Conservation (phyloP, 2,797 vertebrate genomes). For the Takifugu ocellatus region DNA sequence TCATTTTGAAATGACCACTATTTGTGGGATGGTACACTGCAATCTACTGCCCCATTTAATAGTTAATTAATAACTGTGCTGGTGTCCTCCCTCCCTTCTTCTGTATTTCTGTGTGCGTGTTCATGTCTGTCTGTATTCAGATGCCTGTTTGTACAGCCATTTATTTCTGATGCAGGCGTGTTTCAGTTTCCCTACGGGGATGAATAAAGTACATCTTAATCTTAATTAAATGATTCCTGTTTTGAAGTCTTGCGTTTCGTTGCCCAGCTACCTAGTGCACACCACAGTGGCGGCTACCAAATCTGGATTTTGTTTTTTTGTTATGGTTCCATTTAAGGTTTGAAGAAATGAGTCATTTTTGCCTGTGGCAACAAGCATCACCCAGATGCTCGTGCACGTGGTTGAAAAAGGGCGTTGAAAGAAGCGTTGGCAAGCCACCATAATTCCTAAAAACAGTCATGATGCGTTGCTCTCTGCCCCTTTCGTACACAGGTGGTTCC, state of each 20-base stretch:
- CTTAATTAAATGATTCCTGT: conserved; percentile 68
- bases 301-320: conserved; percentile 36
- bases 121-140: conserved; percentile 30
- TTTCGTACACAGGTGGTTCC: neutral
- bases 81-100: neutral
- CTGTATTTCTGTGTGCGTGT: conserved; percentile 33
- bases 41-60: too few species aligned
- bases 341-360: conserved; percentile 31
- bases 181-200: too few species aligned
- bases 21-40: too few species aligned
- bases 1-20: conserved; percentile 22
- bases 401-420: conserved; percentile 5
- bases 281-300: conserved; percentile 19
- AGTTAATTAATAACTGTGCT: conserved; percentile 21
- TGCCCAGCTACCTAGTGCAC: conserved; percentile 30
- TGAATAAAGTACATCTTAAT: neutral
- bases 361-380: conserved; percentile 39
- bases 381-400: too few species aligned
- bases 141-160: too few species aligned
- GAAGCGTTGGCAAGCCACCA: neutral
- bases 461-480: too few species aligned
- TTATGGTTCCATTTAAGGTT: conserved; percentile 34
- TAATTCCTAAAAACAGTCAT: too few species aligned
- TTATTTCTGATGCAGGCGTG: too few species aligned
- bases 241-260: conserved; percentile 66